A percentile compares a stretch with the other conserved stretches of the same genome.
phyloP scores from a whole-genome alignment of 2,888 invertebrate genomes.

The Orthosia cruda region DNA sequence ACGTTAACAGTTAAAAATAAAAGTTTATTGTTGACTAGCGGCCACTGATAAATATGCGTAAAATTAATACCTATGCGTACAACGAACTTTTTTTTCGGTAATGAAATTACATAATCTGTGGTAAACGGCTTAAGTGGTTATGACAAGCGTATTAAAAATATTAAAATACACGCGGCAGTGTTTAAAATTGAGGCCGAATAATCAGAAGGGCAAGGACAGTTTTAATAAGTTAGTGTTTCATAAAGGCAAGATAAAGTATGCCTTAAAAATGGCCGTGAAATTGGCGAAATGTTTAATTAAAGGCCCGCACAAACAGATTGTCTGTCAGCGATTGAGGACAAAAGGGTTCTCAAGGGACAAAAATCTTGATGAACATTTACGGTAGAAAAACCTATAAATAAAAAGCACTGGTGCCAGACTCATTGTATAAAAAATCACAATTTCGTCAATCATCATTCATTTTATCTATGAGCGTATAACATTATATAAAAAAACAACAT shows the following conservation, averaged over 20 bases:
- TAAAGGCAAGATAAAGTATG: neutral
- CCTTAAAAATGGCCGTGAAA: neutral
- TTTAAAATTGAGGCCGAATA: constrained; percentile 28
- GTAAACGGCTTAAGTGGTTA: constrained; percentile 29
- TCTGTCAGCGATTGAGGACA: neutral
- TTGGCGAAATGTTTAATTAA: neutral
- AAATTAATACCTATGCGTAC: constrained; percentile 17
- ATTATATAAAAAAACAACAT: constrained; percentile 24
- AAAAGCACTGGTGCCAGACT: neutral
- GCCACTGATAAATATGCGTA: constrained; percentile 11
- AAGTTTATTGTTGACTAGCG: constrained; percentile 8
- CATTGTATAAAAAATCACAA: neutral
- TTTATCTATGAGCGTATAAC: neutral
- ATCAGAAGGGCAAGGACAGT: neutral
- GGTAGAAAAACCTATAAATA: neutral
- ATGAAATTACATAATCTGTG: constrained; percentile 33
- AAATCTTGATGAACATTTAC: neutral
- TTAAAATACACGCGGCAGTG: constrained; percentile 15
- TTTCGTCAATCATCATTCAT: constrained; percentile 20
- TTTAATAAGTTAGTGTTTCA: neutral
- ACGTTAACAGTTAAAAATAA: constrained; percentile 32
- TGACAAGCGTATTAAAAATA: constrained; percentile 31
- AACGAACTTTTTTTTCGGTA: constrained; percentile 4
- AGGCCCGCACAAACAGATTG: neutral
- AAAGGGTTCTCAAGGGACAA: neutral